These are phyloP conservation scores for Sussaba pulchella DNA, from an alignment of 2,888 invertebrate genomes.

Conservation along the genomic window DNA sequence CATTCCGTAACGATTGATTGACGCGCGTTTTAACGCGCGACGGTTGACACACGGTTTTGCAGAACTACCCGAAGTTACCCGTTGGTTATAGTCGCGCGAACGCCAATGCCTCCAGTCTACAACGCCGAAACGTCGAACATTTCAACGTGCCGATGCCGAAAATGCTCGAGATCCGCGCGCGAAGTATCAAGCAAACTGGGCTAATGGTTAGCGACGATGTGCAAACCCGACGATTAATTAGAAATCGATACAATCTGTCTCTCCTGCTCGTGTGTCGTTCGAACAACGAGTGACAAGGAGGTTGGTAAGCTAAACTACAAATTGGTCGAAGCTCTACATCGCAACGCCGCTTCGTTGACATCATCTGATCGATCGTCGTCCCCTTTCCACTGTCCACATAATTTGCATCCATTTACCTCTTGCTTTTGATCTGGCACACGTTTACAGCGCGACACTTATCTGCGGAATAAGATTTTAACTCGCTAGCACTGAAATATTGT, in stretches of 20 bases:
- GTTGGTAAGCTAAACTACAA: slow-evolving; percentile 64
- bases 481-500: too few species aligned
- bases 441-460: background rate
- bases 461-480: too few species aligned
- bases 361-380: slow-evolving; percentile 60
- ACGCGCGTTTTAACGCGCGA: slow-evolving; percentile 48
- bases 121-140: slow-evolving; percentile 25
- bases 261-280: slow-evolving; percentile 47
- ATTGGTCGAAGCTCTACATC: slow-evolving; percentile 60
- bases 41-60: slow-evolving; percentile 43
- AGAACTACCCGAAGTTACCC: too few species aligned
- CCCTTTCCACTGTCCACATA: background rate
- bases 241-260: slow-evolving; percentile 62
- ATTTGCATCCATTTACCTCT: background rate
- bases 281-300: slow-evolving; percentile 46
- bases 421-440: background rate
- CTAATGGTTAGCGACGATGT: slow-evolving; percentile 54
- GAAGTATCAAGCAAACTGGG: slow-evolving; percentile 60
- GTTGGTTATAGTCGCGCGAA: slow-evolving; percentile 1
- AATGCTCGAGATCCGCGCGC: slow-evolving; percentile 19
- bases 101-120: background rate
- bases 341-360: slow-evolving; percentile 56
- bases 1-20: slow-evolving; percentile 46
- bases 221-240: slow-evolving; percentile 61
- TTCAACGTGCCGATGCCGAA: slow-evolving; percentile 24